Evolutionary conservation across 2,797 vertebrate species (phyloP).

Genomic region (Dendrocincla tyrannina): DNA sequence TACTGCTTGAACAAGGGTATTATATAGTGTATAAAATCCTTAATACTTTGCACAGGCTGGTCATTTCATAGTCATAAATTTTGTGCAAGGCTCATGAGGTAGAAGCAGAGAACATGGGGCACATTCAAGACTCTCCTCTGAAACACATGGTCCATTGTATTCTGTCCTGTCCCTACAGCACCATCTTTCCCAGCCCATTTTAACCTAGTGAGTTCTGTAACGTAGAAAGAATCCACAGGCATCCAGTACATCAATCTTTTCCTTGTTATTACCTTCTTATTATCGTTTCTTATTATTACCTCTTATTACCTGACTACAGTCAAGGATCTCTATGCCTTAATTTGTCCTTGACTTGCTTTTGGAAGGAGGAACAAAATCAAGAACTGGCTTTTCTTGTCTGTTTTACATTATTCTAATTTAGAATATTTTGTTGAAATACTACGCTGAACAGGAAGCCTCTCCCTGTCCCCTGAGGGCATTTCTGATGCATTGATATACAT

Average conservation of each 20-base stretch:
- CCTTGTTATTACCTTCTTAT: background rate
- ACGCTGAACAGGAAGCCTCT: background rate
- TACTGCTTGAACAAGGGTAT: background rate
- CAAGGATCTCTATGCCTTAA: background rate
- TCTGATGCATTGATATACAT: conserved; percentile 5
- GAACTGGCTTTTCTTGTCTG: background rate
- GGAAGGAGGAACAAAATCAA: background rate
- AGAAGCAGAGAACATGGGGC: background rate
- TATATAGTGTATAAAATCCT: background rate
- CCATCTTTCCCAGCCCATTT: rapidly evolving
- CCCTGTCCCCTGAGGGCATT: background rate
- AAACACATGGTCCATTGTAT: background rate
- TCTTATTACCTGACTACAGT: background rate
- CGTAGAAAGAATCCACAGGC: background rate
- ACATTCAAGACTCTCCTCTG: background rate
- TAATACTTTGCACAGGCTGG: background rate
- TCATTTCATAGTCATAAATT: background rate
- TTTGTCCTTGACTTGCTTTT: background rate
- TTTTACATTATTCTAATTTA: background rate
- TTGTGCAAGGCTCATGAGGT: background rate
- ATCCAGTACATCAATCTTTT: background rate
- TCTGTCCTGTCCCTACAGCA: background rate
- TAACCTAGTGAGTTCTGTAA: background rate
- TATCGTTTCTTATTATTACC: background rate
- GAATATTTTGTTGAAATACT: conserved; percentile 1